Conservation (phyloP, 2,113 vertebrate genomes). For the Lophochroa leadbeateri region DNA sequence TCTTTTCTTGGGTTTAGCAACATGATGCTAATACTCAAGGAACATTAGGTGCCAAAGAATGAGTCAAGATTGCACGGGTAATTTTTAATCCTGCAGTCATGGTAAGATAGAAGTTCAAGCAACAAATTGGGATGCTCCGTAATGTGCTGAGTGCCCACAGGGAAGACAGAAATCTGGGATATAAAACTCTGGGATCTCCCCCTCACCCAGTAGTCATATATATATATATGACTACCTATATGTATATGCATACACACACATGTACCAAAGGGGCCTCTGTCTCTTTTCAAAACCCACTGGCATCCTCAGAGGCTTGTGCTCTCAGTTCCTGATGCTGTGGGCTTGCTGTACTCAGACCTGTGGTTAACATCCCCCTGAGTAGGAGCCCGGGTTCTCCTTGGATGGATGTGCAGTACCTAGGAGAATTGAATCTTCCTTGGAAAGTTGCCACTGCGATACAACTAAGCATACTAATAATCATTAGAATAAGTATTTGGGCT, state of each 20-base stretch:
- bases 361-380: background rate
- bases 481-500: background rate
- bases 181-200: background rate
- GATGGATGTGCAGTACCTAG: background rate
- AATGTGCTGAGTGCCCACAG: background rate
- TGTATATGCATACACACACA: background rate
- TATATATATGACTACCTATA: background rate
- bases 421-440: background rate
- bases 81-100: background rate
- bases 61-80: background rate
- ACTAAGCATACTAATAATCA: background rate
- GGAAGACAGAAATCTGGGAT: background rate
- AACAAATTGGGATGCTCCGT: background rate
- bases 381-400: background rate
- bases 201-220: fast-evolving
- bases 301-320: background rate
- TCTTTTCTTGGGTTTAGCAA: background rate
- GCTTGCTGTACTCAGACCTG: background rate
- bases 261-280: background rate
- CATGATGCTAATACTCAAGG: background rate
- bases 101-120: background rate
- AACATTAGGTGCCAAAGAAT: background rate
- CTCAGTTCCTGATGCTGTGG: background rate
- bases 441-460: background rate
- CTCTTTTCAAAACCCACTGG: background rate